Base-by-base conservation (phyloP, 2,113 vertebrate species). In the Neolamprologus hecqui region DNA sequence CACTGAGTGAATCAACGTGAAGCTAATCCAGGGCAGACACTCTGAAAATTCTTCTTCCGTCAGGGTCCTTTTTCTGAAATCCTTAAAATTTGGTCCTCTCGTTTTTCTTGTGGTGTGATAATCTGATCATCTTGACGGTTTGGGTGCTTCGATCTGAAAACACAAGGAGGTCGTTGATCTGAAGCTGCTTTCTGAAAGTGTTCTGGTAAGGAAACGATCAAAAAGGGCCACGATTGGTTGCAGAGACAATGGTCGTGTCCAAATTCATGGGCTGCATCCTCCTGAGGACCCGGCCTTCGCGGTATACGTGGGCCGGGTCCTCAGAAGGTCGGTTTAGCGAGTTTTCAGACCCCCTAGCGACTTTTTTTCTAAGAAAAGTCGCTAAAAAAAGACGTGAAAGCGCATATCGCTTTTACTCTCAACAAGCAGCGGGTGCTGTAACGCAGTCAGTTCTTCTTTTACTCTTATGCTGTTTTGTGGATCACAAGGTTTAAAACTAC, bases 41-140 rank as follows among this genome's bases (percentile, higher is more conserved):
- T 70, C 35, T 70, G 35, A 68, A 70, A 70, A 70, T 6, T 45
- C 37, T 42, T 70, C 65, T 0, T 70, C 37, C 1, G 1, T 17
- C 37, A 45, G 37, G 68, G 21, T 73, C 68, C 13, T 70, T 45
- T 73, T 73, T 17, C 13, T 0, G 26, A 26, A 26, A 73, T 45
- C 37, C 8, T 45, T 73, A 0, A 42, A 42, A 45, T 45, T 42
- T 6, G 68, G 37, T 70, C 3, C n/a, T 23, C 1, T 70, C 5
- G n/a, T 73, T 73, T 73, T 73, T 45, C 68, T 45, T 45, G 37
- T 73, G 65, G 37, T 73, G 65, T 45, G 21, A 3, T 26, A 17
- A 70, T 15, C 65, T 70, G 65, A 2, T 21, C 3, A 26, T 73
- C 37, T 17, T 73, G 14, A 73, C 2, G 21, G 37, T 26, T 26